Conservation (phyloP, 2,888 invertebrate species). For the Eutolmus rufibarbis region DNA sequence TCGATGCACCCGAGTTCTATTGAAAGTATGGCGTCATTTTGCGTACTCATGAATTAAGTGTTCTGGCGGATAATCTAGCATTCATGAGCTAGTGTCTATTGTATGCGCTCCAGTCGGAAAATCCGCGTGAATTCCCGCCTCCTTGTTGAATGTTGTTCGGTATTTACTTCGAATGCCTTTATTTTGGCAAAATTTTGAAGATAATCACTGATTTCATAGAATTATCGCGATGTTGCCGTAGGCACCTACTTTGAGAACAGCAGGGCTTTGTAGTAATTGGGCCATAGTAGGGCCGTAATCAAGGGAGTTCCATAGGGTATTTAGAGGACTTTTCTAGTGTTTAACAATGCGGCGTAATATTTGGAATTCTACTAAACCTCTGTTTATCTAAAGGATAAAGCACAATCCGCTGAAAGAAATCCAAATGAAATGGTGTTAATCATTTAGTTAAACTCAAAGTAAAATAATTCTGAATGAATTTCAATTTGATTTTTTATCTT, state of each 20-base stretch:
- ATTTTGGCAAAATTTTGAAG: not conserved
- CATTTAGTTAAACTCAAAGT: too few relatives aligned
- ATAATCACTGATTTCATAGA: not conserved
- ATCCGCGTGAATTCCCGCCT: not conserved
- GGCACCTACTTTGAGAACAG: not conserved
- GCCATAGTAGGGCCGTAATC: not conserved
- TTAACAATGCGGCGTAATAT: not conserved
- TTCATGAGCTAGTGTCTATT: not conserved
- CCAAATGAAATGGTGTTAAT: too few relatives aligned
- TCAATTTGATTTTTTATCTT: too few relatives aligned
- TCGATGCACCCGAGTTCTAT: constrained; percentile 21
- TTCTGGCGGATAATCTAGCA: not conserved
- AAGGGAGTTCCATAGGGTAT: not conserved
- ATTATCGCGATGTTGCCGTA: not conserved
- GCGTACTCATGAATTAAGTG: constrained; percentile 25
- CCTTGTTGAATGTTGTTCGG: not conserved
- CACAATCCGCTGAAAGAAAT: too few relatives aligned
- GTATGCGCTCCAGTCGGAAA: not conserved
- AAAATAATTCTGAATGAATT: too few relatives aligned
- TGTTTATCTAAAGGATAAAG: too few relatives aligned
- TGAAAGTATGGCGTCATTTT: constrained; percentile 17
- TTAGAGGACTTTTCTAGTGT: not conserved
- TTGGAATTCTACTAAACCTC: not conserved
- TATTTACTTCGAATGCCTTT: not conserved
- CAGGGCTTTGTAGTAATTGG: not conserved